phyloP scores from a whole-genome alignment of 2,797 vertebrate genomes.

The Alosa sapidissima region DNA sequence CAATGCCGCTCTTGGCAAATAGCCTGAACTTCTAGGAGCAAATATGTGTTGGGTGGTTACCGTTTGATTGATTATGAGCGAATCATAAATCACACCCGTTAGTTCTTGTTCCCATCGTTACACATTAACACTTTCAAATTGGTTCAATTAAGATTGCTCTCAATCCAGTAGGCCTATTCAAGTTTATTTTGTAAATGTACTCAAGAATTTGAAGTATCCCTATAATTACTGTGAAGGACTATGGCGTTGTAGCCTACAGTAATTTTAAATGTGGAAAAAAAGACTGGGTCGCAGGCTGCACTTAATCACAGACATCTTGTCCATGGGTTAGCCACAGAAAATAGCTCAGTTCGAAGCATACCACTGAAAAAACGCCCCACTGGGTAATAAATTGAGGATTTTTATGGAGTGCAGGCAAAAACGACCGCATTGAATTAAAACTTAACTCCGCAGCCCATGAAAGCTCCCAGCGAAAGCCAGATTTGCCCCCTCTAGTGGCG shows the following conservation, averaged over 20 bases:
- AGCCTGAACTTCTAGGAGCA: not conserved
- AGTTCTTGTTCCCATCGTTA: not conserved
- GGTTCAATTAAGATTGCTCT: not conserved
- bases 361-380: slow-evolving; percentile 31
- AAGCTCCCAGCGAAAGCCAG: slow-evolving; percentile 9
- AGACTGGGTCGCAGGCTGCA: slow-evolving; percentile 11
- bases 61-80: not conserved
- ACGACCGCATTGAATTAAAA: slow-evolving; percentile 36
- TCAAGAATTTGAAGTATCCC: not conserved
- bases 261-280: slow-evolving; percentile 21
- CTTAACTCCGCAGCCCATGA: slow-evolving; percentile 21
- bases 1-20: not conserved
- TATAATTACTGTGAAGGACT: slow-evolving; percentile 20
- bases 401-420: slow-evolving; percentile 29
- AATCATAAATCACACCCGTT: not conserved
- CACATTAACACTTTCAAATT: slow-evolving; percentile 1
- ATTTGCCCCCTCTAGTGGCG: slow-evolving; percentile 25
- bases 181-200: slow-evolving; percentile 3
- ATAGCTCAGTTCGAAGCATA: slow-evolving; percentile 22
- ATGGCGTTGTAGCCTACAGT: slow-evolving; percentile 11
- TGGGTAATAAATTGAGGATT: slow-evolving; percentile 31
- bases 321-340: slow-evolving; percentile 16
- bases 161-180: not conserved
- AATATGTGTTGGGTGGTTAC: not conserved
- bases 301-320: slow-evolving; percentile 27